Base-by-base conservation (phyloP, 2,888 invertebrate species). In the Brachyopa scutellaris region DNA sequence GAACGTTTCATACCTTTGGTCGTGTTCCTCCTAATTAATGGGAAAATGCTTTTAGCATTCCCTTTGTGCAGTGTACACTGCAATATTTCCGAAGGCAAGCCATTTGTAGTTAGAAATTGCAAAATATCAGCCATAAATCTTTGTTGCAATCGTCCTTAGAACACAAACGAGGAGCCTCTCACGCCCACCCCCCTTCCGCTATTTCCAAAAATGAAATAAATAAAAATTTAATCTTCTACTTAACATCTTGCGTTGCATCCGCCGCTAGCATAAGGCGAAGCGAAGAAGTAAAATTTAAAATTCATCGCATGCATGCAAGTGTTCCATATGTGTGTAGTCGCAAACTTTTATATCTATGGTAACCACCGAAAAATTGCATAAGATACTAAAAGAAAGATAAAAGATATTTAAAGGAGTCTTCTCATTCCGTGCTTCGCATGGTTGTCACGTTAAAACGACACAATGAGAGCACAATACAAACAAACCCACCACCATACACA, bases 51-150 rank as follows among this genome's bases (percentile, higher is more conserved):
- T 82, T 82, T 72, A 82, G 66, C 64, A 53, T 51, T 72, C 61
- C 36, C 64, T 53, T 70, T 70, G 59, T 77, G 53, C 19, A 55
- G 45, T 57, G 36, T 42, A 59, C 66, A 45, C 47, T 55, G 11
- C 64, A 42, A 40, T 9, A 33, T 36, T 21, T 51, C 29, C 26
- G 29, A 36, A 51, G 6, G 47, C 55, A 55, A 38, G 29, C 31
- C 51, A 53, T 69, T 67, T 47, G 40, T 26, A 72, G 61, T 19
- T 51, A 69, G 76, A 64, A 76, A 69, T 76, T 74, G 69, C 51
- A 80, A 82, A 82, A 82, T 72, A 82, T 77, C 70, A 77, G n/a
- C 59, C 59, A 70, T 82, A 82, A 82, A 77, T 82, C 82, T 49
- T 53, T 9, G 31, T 33, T 40, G 49, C 40, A 51, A 47, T 55